Evolutionary conservation across 2,113 vertebrate species (phyloP), one percentile per base, ranked within the genome.

Genomic region (Corythaixoides concolor): DNA sequence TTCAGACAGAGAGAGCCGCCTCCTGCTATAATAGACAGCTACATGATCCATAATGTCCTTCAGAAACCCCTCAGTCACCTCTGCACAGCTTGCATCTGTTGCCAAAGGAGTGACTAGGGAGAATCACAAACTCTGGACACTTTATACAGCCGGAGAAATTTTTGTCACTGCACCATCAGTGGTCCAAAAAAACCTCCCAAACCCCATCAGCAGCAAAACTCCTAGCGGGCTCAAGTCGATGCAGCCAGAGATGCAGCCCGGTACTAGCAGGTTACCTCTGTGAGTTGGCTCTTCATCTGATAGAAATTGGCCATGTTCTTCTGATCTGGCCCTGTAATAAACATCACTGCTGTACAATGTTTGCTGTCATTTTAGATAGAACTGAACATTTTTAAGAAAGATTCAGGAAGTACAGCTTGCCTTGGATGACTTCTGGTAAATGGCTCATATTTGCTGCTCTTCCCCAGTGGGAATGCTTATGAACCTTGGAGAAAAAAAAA

Each of bases 331-430:
- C 86, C 62, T 56, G 56, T 37, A 75, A 47, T 80, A 67, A 77
- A n/a, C 53, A 12, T 70, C 62, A 15, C 27, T 67, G 76, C 62
- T 93, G 73, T 56, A 81, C 91, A 37, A 11, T 35, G 62, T 87
- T 88, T 85, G 70, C 73, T 89, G 81, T 93, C 84, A 79, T 73
- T 95, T 95, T 90, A 82, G 81, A 66, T 95, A 91, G 70, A 21
- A 73, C 41, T 58, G 84, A 85, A 58, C 55, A 59, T 92, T 92
- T 91, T 91, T 43, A 88, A 92, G 87, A 73, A 90, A 56, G 41
- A 27, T 69, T 93, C 83, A 37, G 76, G 37, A 92, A 85, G 67
- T 62, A 23, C 20, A 19, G 77, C 30, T 74, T 95, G 84, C 50
- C 50, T 91, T 67, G 39, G 58, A 88, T 5, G 1, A 39, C 73